Conservation (phyloP, 2,113 vertebrate species). For the Noctilio leporinus region DNA sequence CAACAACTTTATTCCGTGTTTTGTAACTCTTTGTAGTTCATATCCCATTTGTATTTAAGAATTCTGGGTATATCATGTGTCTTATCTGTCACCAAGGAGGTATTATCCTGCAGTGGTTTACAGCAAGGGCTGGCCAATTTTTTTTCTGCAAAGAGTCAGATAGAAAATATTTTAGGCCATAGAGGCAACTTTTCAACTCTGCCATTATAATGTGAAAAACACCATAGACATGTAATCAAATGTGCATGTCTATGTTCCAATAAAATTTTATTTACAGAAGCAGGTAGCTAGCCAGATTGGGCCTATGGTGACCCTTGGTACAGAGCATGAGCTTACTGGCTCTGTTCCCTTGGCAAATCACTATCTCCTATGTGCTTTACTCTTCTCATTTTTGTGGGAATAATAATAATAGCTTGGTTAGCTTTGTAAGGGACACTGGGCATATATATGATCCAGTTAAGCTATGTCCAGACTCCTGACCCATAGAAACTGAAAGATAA, state of each 20-base stretch:
- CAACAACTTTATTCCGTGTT: background rate
- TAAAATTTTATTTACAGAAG: background rate
- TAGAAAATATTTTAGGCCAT: background rate
- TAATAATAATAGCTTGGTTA: background rate
- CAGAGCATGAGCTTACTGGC: background rate
- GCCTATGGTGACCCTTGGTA: background rate
- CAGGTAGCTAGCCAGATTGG: background rate
- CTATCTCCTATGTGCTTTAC: background rate
- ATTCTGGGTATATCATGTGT: background rate
- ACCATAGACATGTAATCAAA: background rate
- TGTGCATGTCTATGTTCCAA: background rate
- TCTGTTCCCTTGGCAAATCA: background rate
- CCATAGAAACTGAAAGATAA: background rate
- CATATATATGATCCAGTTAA: background rate
- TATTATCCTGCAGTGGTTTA: background rate
- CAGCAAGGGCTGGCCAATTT: background rate
- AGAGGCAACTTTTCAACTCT: background rate
- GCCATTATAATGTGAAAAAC: background rate
- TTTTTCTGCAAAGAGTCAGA: background rate
- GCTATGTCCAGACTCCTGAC: background rate
- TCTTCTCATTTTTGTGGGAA: background rate
- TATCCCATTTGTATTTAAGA: background rate
- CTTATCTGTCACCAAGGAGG: background rate
- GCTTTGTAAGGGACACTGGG: background rate
- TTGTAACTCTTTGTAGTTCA: background rate